These are phyloP conservation scores for Rhingia campestris DNA, from an alignment of 2,888 invertebrate genomes.

Conservation along the genomic window DNA sequence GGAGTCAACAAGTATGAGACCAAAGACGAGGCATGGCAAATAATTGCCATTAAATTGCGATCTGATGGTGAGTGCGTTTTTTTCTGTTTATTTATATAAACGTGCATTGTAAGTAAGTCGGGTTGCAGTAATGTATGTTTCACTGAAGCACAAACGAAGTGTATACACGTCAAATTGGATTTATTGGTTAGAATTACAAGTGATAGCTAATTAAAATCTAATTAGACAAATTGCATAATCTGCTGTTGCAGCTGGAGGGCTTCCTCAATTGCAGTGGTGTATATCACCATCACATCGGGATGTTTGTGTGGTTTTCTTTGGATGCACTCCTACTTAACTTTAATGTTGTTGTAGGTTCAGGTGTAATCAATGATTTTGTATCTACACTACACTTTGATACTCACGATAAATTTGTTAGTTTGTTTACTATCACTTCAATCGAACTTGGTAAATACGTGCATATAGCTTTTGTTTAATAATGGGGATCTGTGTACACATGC, in stretches of 20 bases:
- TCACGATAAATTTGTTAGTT: not conserved
- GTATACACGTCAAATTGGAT: not conserved
- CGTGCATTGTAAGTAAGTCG: too few species aligned
- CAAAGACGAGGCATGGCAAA: conserved; percentile 82
- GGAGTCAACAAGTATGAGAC: conserved; percentile 81
- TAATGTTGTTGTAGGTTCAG: not conserved
- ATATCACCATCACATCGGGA: not conserved
- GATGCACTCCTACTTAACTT: not conserved
- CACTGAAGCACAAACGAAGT: too few species aligned
- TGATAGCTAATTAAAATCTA: conserved; percentile 29
- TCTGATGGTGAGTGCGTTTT: conserved; percentile 80
- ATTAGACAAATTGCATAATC: conserved; percentile 42
- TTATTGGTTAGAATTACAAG: conserved; percentile 22
- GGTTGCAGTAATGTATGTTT: not conserved
- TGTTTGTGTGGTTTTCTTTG: not conserved
- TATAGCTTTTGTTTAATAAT: too few species aligned
- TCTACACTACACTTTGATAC: not conserved
- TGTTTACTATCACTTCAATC: not conserved
- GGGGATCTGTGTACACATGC: too few species aligned
- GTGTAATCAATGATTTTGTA: conserved; percentile 17
- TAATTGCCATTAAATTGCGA: conserved; percentile 80
- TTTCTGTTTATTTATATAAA: not conserved
- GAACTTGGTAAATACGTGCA: not conserved
- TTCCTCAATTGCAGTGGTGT: not conserved
- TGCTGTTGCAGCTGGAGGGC: not conserved